Evolutionary conservation across 2,888 invertebrate species (phyloP), one percentile per base, ranked within the genome.

Genomic region (Andrena haemorrhoa): DNA sequence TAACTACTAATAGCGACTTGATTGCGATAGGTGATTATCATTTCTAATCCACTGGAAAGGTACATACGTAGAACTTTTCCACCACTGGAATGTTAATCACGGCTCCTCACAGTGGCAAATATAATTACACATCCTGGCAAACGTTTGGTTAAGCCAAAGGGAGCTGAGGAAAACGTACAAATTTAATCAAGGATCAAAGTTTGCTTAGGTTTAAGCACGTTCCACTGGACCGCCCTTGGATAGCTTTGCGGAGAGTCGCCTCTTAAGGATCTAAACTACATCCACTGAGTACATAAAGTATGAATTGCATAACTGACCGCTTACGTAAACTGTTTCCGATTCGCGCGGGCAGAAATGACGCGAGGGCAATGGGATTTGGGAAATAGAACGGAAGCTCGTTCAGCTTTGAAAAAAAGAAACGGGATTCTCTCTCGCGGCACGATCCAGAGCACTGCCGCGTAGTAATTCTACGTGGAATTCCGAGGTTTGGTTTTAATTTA

Each of bases 131-230:
- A 70, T 66, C 33, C 35, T 10, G 41, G 75, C 31, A 79, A 79
- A 82, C 61, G 74, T 79, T 79, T 70, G 65, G 47, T 16, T 41
- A 66, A 71, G 53, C 31, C 49, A 49, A 49, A 35, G n/a, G 20
- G 23, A 53, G 33, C 65, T 26, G 10, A 29, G 56, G 61, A 63
- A 75, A 71, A 79, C 79, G 66, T 79, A 75, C 56, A 79, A 79
- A 79, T 82, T 79, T 68, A 82, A 75, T 75, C 71, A 79, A 75
- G 75, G 70, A 79, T 82, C 79, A 75, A 82, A 75, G 79, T 79
- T 82, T 79, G 66, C 68, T 79, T 60, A 82, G 74, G 70, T 79
- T 79, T 75, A 68, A 75, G 82, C 82, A 66, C 66, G 63, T 70
- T 63, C 53, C 29, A 49, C 5, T 65, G 74, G 56, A 74, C 71